Evolutionary conservation across 2,797 vertebrate species (phyloP), one percentile per base, ranked within the genome.

Genomic region (Labeo calbasu): DNA sequence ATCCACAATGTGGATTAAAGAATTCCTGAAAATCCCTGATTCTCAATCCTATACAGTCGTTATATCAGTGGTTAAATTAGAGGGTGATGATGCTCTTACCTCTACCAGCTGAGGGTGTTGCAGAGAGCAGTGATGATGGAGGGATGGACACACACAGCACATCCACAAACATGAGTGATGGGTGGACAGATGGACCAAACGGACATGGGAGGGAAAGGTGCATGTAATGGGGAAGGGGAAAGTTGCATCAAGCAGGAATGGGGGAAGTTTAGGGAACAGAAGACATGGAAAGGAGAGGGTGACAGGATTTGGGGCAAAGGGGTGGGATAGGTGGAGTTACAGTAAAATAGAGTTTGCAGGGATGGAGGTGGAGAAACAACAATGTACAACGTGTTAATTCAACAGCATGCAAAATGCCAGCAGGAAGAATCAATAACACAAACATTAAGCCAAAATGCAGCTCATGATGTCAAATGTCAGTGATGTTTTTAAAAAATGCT

Each of bases 71-170:
- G 65, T 53, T 55, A 51, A 51, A 25, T 89, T 87, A 80, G 84
- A 91, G 82, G 46, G 85, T 79, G 79, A 70, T 68, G 63, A 50
- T 28, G 78, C 46, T 91, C 95, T 96, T 95, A 96, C 95, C 95
- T 96, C 95, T 82, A 93, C 90, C 92, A 96, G 94, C 95, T 96
- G 93, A 91, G 92, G 86, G 92, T 92, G 93, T 90, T 90, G 94
- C 89, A 93, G 93, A 92, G 89, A 94, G 92, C 92, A 93, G 92
- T 94, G 93, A 92, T 90, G 93, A 89, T 88, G 92, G 90, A 86
- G 88, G 86, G 46, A 86, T 86, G 83, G 46, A 93, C 90, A 95
- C 92, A 94, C 91, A 95, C 93, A 94, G 92, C 92, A 93, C 86
- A 95, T 92, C 95, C 94, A 94, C 91, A 95, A 91, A 90, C 68